phyloP scores from a whole-genome alignment of 1,140 invertebrate genomes.

The Cardiocondyla obscurior region DNA sequence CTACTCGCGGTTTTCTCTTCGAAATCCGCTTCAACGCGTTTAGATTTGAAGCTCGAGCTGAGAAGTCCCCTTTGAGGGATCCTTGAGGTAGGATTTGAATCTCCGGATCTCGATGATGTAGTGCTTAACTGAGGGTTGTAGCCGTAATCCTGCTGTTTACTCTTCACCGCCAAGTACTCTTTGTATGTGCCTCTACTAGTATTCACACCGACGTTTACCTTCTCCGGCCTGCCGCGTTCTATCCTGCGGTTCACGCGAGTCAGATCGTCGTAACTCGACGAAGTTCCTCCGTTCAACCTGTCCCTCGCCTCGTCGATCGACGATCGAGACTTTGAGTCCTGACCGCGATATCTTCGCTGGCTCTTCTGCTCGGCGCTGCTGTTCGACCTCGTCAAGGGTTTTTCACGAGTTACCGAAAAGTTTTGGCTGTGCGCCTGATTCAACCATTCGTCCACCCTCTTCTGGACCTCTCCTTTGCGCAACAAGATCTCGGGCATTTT shows the following conservation, averaged over 20 bases:
- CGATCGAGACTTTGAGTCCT: slow-evolving; percentile 66
- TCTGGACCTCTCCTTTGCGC: slow-evolving; percentile 76
- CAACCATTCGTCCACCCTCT: slow-evolving; percentile 77
- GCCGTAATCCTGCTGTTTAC: slow-evolving; percentile 69
- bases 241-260: slow-evolving; percentile 57
- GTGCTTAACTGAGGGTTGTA: slow-evolving; percentile 44
- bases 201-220: slow-evolving; percentile 66
- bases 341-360: slow-evolving; percentile 60
- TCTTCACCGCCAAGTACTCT: slow-evolving; percentile 71
- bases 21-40: slow-evolving; percentile 30
- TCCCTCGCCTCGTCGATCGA: slow-evolving; percentile 67
- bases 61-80: slow-evolving; percentile 69
- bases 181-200: slow-evolving; percentile 69
- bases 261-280: slow-evolving; percentile 76
- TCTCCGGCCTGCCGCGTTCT: slow-evolving; percentile 59
- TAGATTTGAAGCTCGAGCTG: slow-evolving; percentile 60
- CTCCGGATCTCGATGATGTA: slow-evolving; percentile 35
- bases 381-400: slow-evolving; percentile 73
- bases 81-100: slow-evolving; percentile 62
- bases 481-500: slow-evolving; percentile 67
- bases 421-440: slow-evolving; percentile 75
- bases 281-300: slow-evolving; percentile 63
- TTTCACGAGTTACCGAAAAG: slow-evolving; percentile 55
- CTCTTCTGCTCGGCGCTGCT: slow-evolving; percentile 75
- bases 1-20: slow-evolving; percentile 41